These are phyloP conservation scores for Picathartes gymnocephalus DNA, from an alignment of 2,113 vertebrate genomes.

Conservation along the genomic window DNA sequence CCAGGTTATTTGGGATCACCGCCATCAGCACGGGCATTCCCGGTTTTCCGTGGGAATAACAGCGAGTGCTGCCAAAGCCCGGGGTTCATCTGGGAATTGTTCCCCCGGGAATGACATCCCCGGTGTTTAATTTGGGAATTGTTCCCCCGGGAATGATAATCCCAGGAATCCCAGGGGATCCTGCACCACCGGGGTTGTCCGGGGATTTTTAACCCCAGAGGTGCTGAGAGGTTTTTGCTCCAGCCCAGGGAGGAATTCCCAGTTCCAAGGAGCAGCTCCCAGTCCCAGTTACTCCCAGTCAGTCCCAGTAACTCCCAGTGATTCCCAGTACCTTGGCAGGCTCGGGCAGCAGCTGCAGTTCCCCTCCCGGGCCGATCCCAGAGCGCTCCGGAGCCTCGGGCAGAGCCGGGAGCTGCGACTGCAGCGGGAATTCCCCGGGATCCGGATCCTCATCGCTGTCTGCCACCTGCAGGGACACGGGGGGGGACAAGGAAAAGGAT, in stretches of 20 bases:
- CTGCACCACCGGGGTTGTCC: fast-evolving
- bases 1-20: background rate
- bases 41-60: fast-evolving
- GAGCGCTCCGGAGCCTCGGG: background rate
- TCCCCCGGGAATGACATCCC: background rate
- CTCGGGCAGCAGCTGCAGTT: slow-evolving; percentile 84
- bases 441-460: slow-evolving; percentile 78
- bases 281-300: background rate
- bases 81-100: background rate
- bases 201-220: background rate
- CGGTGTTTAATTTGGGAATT: background rate
- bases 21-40: background rate
- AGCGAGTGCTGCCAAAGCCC: background rate
- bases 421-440: background rate
- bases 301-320: too few species aligned
- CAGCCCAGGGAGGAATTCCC: background rate
- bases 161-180: background rate
- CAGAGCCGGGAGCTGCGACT: slow-evolving; percentile 4
- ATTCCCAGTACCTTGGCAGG: slow-evolving; percentile 76
- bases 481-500: background rate
- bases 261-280: background rate
- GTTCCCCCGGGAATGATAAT: background rate
- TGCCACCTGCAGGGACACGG: slow-evolving; percentile 62
- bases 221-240: background rate
- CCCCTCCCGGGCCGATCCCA: slow-evolving; percentile 11